Conservation (phyloP, 2,113 vertebrate species). For the Uria aalge region DNA sequence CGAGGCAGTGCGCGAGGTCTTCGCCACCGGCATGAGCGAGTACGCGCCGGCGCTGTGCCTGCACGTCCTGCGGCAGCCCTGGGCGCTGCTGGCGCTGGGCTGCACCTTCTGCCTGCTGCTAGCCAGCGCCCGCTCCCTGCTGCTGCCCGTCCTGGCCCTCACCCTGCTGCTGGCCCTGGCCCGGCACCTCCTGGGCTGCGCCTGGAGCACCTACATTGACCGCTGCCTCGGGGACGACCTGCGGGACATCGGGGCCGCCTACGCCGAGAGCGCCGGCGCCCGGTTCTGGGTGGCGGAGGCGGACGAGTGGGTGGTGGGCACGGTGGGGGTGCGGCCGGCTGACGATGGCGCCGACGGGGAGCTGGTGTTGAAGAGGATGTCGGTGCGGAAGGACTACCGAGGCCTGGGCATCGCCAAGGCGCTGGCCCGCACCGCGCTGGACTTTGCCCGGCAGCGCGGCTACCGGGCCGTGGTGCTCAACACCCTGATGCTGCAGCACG, state of each 20-base stretch:
- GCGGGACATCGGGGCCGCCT: slow-evolving; percentile 52
- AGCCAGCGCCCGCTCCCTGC: slow-evolving; percentile 44
- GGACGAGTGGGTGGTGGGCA: slow-evolving; percentile 51
- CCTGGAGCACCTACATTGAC: slow-evolving; percentile 49
- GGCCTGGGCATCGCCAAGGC: slow-evolving; percentile 61
- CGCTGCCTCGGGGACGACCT: slow-evolving; percentile 65
- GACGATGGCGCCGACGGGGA: not conserved
- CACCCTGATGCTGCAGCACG: slow-evolving; percentile 66
- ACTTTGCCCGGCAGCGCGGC: slow-evolving; percentile 29
- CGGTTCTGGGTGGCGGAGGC: slow-evolving; percentile 71
- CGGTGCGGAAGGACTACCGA: slow-evolving; percentile 17
- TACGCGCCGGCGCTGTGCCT: slow-evolving; percentile 44
- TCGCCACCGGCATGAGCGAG: slow-evolving; percentile 59
- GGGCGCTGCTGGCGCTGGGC: slow-evolving; percentile 43
- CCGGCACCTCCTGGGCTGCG: slow-evolving; percentile 26
- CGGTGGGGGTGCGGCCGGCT: slow-evolving; percentile 40
- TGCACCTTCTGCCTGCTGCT: not conserved
- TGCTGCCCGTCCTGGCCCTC: slow-evolving; percentile 35
- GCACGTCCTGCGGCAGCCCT: slow-evolving; percentile 58
- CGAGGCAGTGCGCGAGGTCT: slow-evolving; percentile 49
- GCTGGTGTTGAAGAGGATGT: slow-evolving; percentile 3
- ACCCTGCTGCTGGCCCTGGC: slow-evolving; percentile 35
- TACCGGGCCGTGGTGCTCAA: slow-evolving; percentile 61
- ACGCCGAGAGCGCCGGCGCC: not conserved
- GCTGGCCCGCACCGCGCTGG: slow-evolving; percentile 35